Percentiles rank a stretch among this genome's conserved stretches.
These are phyloP conservation scores for Drosophila testacea DNA, from an alignment of 2,888 invertebrate genomes.

Conservation along the genomic window DNA sequence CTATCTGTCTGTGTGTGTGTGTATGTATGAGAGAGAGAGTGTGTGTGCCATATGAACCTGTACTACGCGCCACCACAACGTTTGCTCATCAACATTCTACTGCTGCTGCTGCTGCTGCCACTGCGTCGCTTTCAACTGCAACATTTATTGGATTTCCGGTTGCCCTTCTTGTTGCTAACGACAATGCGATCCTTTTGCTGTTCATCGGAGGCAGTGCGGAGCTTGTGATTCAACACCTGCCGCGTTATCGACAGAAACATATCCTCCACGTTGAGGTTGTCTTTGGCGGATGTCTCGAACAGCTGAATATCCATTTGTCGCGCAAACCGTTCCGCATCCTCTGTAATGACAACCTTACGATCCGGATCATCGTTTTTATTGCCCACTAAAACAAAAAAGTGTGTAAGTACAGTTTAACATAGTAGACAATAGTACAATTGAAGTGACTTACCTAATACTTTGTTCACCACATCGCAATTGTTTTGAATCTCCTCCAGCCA, in stretches of 20 bases:
- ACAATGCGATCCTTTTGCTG: slow-evolving; percentile 84
- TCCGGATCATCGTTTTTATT: slow-evolving; percentile 98
- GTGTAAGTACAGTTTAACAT: not conserved
- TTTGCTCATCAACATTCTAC: slow-evolving; percentile 27
- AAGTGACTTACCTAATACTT: slow-evolving; percentile 93
- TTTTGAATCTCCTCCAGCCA: slow-evolving; percentile 99
- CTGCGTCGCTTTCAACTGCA: slow-evolving; percentile 82
- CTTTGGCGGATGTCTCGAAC: slow-evolving; percentile 99
- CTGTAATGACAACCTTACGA: slow-evolving; percentile 97
- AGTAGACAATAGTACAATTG: not conserved
- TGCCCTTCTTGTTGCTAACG: slow-evolving; percentile 80
- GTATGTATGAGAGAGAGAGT: slow-evolving; percentile 11
- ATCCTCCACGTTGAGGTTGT: slow-evolving; percentile 99
- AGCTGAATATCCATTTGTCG: slow-evolving; percentile 98
- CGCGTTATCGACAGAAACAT: slow-evolving; percentile 91
- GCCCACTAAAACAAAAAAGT: slow-evolving; percentile 88
- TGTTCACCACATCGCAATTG: slow-evolving; percentile 99
- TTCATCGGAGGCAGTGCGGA: slow-evolving; percentile 84
- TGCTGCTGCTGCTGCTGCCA: slow-evolving; percentile 20
- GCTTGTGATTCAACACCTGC: slow-evolving; percentile 85
- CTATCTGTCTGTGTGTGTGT: slow-evolving; percentile 31
- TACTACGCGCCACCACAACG: slow-evolving; percentile 64
- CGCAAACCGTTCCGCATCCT: slow-evolving; percentile 98
- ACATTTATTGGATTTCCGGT: slow-evolving; percentile 84
- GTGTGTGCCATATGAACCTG: slow-evolving; percentile 55